phyloP scores from a whole-genome alignment of 1,140 invertebrate genomes.

The Laodelphax striatellus region DNA sequence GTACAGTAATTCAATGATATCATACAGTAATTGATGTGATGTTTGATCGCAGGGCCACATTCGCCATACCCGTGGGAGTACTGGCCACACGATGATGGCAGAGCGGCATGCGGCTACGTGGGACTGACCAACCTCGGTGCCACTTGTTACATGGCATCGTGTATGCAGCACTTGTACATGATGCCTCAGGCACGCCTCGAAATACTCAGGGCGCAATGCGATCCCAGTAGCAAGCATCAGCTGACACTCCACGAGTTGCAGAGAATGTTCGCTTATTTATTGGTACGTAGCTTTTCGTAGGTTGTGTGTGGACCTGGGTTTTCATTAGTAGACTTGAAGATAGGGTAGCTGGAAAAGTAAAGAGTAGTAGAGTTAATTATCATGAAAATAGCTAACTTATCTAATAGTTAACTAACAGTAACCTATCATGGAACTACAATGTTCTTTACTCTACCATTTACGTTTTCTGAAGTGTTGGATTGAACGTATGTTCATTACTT shows the following conservation, averaged over 20 bases:
- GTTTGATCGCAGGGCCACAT: constrained; percentile 50
- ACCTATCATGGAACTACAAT: no score
- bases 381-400: no score
- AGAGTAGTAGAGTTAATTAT: no score
- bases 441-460: no score
- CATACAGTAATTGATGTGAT: no score
- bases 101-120: constrained; percentile 88
- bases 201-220: constrained; percentile 56
- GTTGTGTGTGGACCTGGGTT: not conserved
- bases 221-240: constrained; percentile 60
- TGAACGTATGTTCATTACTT: no score
- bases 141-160: constrained; percentile 94
- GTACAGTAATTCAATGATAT: no score
- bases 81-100: constrained; percentile 89
- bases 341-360: no score
- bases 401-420: no score
- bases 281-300: constrained; percentile 36
- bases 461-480: no score
- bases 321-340: no score
- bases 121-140: constrained; percentile 89
- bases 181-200: constrained; percentile 81
- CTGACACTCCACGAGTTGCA: constrained; percentile 76
- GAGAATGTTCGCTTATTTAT: constrained; percentile 88
- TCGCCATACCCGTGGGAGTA: constrained; percentile 91
- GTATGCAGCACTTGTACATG: constrained; percentile 94